Percentiles rank a stretch among this genome's conserved stretches.
These are phyloP conservation scores for Rhagophthalmus giganteus DNA, from an alignment of 2,888 invertebrate genomes.

Conservation along the genomic window DNA sequence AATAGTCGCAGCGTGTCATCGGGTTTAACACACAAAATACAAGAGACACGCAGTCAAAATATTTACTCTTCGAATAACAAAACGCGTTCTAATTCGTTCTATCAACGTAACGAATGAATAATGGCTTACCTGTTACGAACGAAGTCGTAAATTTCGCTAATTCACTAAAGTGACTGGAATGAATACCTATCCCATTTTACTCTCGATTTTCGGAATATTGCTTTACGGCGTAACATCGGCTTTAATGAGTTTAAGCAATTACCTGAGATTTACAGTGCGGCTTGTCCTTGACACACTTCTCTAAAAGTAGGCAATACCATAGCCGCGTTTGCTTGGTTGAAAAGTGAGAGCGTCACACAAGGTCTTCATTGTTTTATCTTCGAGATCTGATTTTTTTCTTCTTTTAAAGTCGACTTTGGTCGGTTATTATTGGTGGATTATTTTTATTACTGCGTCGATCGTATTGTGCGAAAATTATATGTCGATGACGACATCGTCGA, in stretches of 20 bases:
- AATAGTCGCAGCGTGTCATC: conserved; percentile 20
- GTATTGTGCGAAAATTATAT: conserved; percentile 1
- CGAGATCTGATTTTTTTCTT: conserved; percentile 12
- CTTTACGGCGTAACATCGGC: conserved; percentile 22
- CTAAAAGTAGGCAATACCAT: conserved; percentile 24
- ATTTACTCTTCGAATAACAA: conserved; percentile 8
- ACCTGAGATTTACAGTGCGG: conserved; percentile 38
- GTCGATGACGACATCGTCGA: too few relatives aligned
- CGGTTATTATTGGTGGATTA: conserved; percentile 16
- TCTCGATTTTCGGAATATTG: conserved; percentile 18
- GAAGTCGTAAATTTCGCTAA: conserved; percentile 15
- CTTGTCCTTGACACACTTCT: conserved; percentile 42
- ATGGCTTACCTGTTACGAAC: neutral
- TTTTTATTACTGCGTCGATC: conserved; percentile 3
- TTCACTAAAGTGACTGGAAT: conserved; percentile 3
- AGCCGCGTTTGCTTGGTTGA: conserved; percentile 31
- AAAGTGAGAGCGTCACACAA: conserved; percentile 37
- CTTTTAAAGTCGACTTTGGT: conserved; percentile 6
- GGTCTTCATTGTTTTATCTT: conserved; percentile 28
- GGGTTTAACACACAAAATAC: conserved; percentile 8
- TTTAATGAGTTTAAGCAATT: conserved; percentile 37
- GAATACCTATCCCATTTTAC: conserved; percentile 6
- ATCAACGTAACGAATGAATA: too few relatives aligned
- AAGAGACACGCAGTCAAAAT: conserved; percentile 21
- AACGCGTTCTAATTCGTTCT: neutral